phyloP scores from a whole-genome alignment of 2,888 invertebrate species.

The Leucophora obtusa region DNA sequence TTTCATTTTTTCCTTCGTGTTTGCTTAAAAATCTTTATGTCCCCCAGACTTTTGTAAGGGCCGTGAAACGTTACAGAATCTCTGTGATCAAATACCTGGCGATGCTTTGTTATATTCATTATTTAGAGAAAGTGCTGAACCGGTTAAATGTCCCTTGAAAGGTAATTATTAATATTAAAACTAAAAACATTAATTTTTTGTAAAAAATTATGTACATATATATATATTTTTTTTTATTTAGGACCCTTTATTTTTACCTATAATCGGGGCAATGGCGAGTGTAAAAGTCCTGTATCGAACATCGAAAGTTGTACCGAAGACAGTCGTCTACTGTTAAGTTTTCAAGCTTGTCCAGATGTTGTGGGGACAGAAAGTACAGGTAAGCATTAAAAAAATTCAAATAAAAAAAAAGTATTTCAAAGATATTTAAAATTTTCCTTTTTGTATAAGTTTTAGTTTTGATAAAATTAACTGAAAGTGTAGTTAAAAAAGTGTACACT shows the following conservation, averaged over 20 bases:
- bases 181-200: not conserved
- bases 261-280: conserved; percentile 93
- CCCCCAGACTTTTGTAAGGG: conserved; percentile 79
- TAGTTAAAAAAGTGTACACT: no score
- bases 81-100: conserved; percentile 92
- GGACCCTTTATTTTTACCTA: conserved; percentile 96
- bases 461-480: no score
- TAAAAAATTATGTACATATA: not conserved
- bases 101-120: conserved; percentile 93
- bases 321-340: conserved; percentile 91
- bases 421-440: no score
- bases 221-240: conserved; percentile 71
- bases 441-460: no score
- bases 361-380: conserved; percentile 94
- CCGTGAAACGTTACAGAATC: conserved; percentile 86
- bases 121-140: conserved; percentile 91
- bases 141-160: conserved; percentile 91
- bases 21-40: conserved; percentile 78
- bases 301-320: conserved; percentile 97
- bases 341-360: conserved; percentile 96
- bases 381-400: conserved; percentile 80
- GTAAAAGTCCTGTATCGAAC: conserved; percentile 92
- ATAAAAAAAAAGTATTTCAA: no score
- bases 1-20: conserved; percentile 62
- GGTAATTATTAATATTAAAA: conserved; percentile 67